These are phyloP conservation scores for Crotophaga sulcirostris DNA, from an alignment of 2,113 vertebrate genomes.

Conservation along the genomic window DNA sequence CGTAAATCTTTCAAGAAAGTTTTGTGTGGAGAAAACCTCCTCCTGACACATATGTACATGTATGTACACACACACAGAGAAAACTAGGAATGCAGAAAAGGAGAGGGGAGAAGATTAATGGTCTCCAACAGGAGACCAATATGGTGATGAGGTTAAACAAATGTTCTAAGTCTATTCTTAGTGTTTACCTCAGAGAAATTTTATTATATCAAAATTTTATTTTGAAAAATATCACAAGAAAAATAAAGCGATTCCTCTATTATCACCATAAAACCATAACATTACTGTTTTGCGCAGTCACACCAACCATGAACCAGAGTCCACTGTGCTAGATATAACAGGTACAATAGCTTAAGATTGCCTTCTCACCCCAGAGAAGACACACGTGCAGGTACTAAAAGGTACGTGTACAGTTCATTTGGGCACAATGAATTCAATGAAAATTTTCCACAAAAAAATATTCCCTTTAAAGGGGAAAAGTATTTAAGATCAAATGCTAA, in stretches of 20 bases:
- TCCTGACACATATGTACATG: fast-evolving
- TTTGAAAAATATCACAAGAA: background rate
- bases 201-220: background rate
- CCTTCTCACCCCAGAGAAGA: background rate
- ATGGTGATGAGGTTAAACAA: background rate
- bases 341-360: background rate
- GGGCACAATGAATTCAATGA: background rate
- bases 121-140: background rate
- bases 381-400: background rate
- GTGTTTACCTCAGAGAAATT: background rate
- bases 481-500: background rate
- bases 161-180: background rate
- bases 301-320: background rate
- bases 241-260: background rate
- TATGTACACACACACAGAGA: background rate
- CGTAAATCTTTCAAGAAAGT: background rate
- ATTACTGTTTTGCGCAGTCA: background rate
- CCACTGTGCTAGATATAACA: background rate
- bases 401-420: background rate
- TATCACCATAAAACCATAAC: background rate
- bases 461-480: background rate
- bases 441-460: background rate
- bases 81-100: background rate
- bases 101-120: background rate
- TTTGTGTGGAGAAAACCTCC: background rate